These are phyloP conservation scores for Porites lobata DNA, from an alignment of 92 coral and sea anemone species.

Conservation along the genomic window DNA sequence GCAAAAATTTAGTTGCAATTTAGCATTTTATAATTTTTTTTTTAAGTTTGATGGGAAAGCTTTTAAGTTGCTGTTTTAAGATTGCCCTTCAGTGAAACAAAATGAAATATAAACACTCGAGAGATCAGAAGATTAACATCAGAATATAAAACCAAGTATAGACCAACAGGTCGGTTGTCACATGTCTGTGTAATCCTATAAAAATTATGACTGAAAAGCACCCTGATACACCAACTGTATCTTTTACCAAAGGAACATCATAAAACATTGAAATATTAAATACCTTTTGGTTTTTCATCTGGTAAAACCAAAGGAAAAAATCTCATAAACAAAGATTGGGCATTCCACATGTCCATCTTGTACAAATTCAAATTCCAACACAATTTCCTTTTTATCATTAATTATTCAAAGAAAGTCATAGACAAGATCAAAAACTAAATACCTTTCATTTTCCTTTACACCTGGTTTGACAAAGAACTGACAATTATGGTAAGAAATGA, in stretches of 20 bases:
- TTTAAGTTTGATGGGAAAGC: too few relatives aligned
- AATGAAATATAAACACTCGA: neutral
- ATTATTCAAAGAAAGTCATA: constrained; percentile 33
- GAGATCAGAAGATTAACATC: constrained; percentile 12
- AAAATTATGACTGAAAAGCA: neutral
- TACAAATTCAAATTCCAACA: constrained; percentile 30
- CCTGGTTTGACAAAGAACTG: neutral
- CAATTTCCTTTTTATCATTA: constrained; percentile 23
- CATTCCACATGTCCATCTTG: constrained; percentile 44
- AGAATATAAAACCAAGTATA: neutral
- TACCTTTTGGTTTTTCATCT: constrained; percentile 49
- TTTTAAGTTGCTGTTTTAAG: too few relatives aligned
- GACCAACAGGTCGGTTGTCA: neutral
- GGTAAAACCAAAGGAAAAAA: constrained; percentile 32
- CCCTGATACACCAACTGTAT: too few relatives aligned
- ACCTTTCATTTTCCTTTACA: neutral
- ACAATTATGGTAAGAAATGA: neutral
- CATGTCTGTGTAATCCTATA: neutral
- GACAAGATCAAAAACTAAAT: constrained; percentile 28
- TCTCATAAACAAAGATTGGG: constrained; percentile 42
- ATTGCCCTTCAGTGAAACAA: too few relatives aligned
- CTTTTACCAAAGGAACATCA: too few relatives aligned
- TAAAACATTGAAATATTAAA: neutral
- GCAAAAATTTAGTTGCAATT: too few relatives aligned
- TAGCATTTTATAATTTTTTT: too few relatives aligned